Conservation (phyloP, 1,140 invertebrate genomes). For the Mycetomoellerius zeteki region DNA sequence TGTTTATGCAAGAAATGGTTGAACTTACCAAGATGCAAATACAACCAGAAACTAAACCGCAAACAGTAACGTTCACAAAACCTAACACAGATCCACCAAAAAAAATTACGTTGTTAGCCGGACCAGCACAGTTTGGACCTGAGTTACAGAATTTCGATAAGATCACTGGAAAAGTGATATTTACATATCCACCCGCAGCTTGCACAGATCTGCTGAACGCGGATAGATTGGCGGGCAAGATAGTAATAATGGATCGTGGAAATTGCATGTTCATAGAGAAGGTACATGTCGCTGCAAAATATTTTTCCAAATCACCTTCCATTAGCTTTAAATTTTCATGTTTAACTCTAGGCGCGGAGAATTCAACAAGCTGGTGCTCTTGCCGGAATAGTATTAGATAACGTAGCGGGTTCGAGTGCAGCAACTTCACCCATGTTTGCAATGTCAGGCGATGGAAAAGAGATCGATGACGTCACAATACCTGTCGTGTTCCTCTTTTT, state of each 20-base stretch:
- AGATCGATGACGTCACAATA: conserved; percentile 94
- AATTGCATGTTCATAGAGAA: conserved; percentile 99
- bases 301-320: background rate
- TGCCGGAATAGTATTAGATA: conserved; percentile 96
- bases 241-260: conserved; percentile 95
- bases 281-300: conserved; percentile 83
- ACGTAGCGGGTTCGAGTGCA: conserved; percentile 91
- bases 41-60: conserved; percentile 88
- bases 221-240: conserved; percentile 90
- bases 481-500: conserved; percentile 96
- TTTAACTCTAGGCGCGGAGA: conserved; percentile 89
- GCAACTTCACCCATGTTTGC: conserved; percentile 94
- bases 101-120: conserved; percentile 90
- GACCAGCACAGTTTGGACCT: conserved; percentile 96
- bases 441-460: conserved; percentile 96
- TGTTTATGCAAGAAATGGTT: conserved; percentile 99
- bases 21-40: conserved; percentile 93
- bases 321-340: conserved; percentile 8
- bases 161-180: conserved; percentile 89
- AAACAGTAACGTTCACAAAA: conserved; percentile 87
- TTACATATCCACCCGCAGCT: conserved; percentile 90
- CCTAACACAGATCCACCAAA: conserved; percentile 81
- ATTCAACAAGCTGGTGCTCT: conserved; percentile 94
- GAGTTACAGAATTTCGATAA: conserved; percentile 89
- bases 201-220: conserved; percentile 91